A percentile compares a stretch with the other conserved stretches of the same genome.
Conservation (phyloP, 2,797 vertebrate genomes). For the Setipinna tenuifilis region DNA sequence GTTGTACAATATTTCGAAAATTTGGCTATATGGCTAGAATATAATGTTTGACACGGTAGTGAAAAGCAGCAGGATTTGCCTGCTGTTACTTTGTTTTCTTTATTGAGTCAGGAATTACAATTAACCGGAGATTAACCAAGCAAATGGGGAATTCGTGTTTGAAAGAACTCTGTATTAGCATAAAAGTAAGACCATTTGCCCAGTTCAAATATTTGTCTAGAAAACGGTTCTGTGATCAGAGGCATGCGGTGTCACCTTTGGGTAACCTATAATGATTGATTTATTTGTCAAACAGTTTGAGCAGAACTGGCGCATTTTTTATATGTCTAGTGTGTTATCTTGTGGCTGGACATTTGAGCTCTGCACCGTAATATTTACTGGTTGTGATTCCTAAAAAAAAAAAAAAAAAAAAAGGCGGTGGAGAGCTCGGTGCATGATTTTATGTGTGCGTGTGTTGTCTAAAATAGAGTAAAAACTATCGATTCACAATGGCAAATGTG, state of each 20-base stretch:
- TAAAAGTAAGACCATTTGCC: background rate
- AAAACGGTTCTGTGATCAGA: background rate
- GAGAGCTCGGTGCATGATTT: background rate
- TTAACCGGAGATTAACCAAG: background rate
- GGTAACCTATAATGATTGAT: background rate
- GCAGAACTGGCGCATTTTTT: background rate
- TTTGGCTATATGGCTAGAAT: conserved; percentile 25
- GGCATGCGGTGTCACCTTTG: background rate
- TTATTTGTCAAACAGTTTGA: background rate
- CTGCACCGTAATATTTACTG: background rate
- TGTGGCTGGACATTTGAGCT: background rate
- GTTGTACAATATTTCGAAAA: conserved; percentile 33
- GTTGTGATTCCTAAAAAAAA: background rate
- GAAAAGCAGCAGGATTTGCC: conserved; percentile 21
- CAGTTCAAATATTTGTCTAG: background rate
- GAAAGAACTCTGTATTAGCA: conserved; percentile 16
- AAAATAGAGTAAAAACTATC: background rate
- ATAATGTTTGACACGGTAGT: conserved; percentile 24
- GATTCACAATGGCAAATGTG: background rate
- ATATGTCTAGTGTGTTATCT: background rate
- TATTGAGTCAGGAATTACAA: conserved; percentile 25
- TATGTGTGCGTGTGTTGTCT: background rate
- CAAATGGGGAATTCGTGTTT: background rate
- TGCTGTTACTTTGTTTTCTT: conserved; percentile 3
- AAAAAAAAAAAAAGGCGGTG: background rate